Evolutionary conservation across 1,140 invertebrate species (phyloP).

Genomic region (Archivesica marissinica): DNA sequence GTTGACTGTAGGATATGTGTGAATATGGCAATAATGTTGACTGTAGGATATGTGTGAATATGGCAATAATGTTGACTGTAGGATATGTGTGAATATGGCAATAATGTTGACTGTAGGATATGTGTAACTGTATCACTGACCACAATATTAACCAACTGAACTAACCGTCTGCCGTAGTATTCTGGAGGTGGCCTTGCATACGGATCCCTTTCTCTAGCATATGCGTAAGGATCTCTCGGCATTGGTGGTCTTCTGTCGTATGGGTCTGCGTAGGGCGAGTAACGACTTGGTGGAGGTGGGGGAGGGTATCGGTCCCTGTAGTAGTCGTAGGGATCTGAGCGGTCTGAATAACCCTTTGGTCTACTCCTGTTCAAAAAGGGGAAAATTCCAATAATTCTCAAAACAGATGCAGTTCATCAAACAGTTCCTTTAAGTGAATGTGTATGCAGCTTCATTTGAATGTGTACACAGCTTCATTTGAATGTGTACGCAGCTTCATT

Average conservation of each 20-base stretch:
- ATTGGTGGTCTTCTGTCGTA: constrained; percentile 74
- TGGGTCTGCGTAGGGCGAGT: constrained; percentile 77
- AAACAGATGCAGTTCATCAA: neutral
- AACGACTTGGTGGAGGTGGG: constrained; percentile 75
- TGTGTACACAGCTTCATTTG: too few relatives aligned
- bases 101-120: too few relatives aligned
- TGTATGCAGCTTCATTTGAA: too few relatives aligned
- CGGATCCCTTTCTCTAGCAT: constrained; percentile 73
- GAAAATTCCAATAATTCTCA: neutral
- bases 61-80: too few relatives aligned
- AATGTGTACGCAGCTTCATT: too few relatives aligned
- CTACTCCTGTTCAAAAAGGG: constrained; percentile 42
- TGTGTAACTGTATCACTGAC: too few relatives aligned
- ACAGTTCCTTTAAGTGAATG: neutral
- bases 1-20: too few relatives aligned
- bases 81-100: too few relatives aligned
- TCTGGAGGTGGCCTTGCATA: constrained; percentile 76
- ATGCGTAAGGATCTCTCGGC: constrained; percentile 68
- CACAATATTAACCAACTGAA: too few relatives aligned
- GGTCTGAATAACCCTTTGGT: constrained; percentile 12
- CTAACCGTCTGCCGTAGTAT: constrained; percentile 73
- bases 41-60: too few relatives aligned
- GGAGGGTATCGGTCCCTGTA: constrained; percentile 74
- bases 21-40: too few relatives aligned
- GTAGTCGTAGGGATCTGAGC: constrained; percentile 63